Evolutionary conservation across 2,888 invertebrate species (phyloP), one percentile per base, ranked within the genome.

Genomic region (Drosophila emarginata): DNA sequence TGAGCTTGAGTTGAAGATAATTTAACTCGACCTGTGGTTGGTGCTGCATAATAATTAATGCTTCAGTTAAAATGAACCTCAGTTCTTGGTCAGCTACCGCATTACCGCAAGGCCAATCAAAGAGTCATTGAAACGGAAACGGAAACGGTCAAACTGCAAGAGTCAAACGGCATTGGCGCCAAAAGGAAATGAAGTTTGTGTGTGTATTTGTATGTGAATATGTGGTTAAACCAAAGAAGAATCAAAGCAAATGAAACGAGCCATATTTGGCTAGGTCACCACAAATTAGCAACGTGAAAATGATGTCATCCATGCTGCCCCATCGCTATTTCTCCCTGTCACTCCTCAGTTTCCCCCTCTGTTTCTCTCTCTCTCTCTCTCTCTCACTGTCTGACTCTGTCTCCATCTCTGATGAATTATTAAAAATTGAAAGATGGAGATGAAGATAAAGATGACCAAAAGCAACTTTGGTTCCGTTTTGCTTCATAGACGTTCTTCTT

Each of bases 61-160:
- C 71, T 71, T 45, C 45, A 45, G 45, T 45, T 68, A 56, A 74
- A 57, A 23, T 39, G 12, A 60, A 60, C 32, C 51, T 51, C 18
- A 51, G 12, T 45, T 60, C 32, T 32, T 57, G 56, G 50, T n/a
- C 32, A 36, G 50, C 45, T 9, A 11, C 45, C 40, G 28, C 26
- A 21, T 61, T 70, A 79, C 88, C 86, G 68, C 83, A 82, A 85
- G 80, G 82, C 86, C 80, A 87, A 84, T 84, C 86, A 83, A 79
- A 82, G 86, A 78, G 70, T 74, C 87, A 88, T 86, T 84, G 83
- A 86, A 84, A 83, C 84, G 88, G 84, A 88, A 84, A 83, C 86
- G 88, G 86, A 83, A 86, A 45, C 45, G 21, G 18, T 21, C 45
- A 45, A 45, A 75, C 86, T 78, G 83, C 80, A 82, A 87, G 45